Evolutionary conservation across 2,113 vertebrate genomes (phyloP).

Genomic region (Forbesichthys agassizii): DNA sequence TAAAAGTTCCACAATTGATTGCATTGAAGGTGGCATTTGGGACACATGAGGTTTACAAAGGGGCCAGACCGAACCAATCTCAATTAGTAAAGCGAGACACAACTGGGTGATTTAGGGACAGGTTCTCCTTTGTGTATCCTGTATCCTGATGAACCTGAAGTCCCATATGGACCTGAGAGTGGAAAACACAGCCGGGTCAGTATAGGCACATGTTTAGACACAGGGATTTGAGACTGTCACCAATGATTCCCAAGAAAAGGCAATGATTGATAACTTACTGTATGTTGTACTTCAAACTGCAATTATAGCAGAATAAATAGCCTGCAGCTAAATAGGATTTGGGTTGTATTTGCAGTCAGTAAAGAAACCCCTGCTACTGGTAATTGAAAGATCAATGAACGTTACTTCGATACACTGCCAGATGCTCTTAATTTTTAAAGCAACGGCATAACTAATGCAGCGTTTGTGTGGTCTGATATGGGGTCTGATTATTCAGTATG

Average conservation of each 20-base stretch:
- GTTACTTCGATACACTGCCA: background rate
- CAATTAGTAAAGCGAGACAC: background rate
- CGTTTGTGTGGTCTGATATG: constrained; percentile 4
- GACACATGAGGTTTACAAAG: background rate
- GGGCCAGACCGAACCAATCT: constrained; percentile 7
- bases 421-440: background rate
- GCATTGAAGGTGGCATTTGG: background rate
- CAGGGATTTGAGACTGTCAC: background rate
- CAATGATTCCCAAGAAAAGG: background rate
- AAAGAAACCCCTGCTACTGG: background rate
- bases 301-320: no score
- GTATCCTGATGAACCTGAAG: background rate
- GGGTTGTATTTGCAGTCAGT: background rate
- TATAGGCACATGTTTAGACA: background rate
- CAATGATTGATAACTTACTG: no score
- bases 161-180: background rate
- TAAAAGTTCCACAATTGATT: background rate
- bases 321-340: no score
- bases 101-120: constrained; percentile 1
- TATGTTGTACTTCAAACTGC: no score
- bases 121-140: background rate
- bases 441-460: background rate
- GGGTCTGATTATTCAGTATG: constrained; percentile 4
- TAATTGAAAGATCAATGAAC: background rate
- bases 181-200: background rate